Base-by-base conservation (phyloP, 2,797 vertebrate species). In the Neosilurus hyrtlii region DNA sequence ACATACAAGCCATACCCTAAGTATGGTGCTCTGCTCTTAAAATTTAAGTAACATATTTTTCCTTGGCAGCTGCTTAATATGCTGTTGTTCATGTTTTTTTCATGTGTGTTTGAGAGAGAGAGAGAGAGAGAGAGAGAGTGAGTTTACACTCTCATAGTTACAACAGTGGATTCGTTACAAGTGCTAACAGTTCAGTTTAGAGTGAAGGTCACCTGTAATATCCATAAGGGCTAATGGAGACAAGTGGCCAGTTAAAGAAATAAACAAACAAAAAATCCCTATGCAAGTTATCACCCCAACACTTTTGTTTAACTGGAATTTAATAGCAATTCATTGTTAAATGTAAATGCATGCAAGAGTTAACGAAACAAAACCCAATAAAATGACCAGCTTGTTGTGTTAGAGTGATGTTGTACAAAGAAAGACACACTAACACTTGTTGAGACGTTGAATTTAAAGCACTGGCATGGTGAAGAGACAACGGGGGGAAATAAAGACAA, bases 401-500 rank as follows among this genome's bases (percentile, higher is more conserved):
- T 30, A 30, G 30, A 30, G 30, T 30, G 30, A 30, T 30, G 30
- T 30, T 30, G 30, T 30, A 30, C 30, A 30, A 30, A 30, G 20
- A n/a, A 76, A 43, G 57, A 76, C 56, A 61, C 30, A 61, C 56
- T 62, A 20, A n/a, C 30, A 59, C 56, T 26, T 74, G 57, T 57
- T 57, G 54, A 59, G 54, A 18, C 5, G 7, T 15, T 12, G 73
- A 35, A 75, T 75, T 57, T 59, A 75, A 75, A 59, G 73, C 10
- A 37, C 12, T 14, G 5, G 26, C 9, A 43, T n/a, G 37, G 20
- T 11, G 20, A 76, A 20, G 10, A 57, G 73, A 35, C 26, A 61
- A n/a, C 18, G 18, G 30, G 37, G 56, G 56, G 52, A 76, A n/a
- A 75, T 62, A 24, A 77, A 77, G 73, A 73, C 18, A 74, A 56